Percentiles rank a stretch among this genome's conserved stretches.
Evolutionary conservation across 2,113 vertebrate species (phyloP).

Genomic region (Felis chaus): DNA sequence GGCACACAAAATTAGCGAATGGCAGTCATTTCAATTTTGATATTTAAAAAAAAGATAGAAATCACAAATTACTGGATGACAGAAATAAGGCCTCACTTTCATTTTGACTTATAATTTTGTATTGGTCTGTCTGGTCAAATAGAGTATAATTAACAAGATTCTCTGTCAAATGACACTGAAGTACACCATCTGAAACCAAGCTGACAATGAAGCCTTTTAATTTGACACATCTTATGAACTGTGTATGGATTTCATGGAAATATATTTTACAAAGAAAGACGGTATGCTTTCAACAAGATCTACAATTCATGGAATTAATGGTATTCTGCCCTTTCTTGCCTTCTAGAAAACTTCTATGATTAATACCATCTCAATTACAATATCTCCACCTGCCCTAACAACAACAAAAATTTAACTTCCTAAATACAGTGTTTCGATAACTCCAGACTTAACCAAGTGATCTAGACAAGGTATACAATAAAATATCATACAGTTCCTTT

Average conservation of each 20-base stretch:
- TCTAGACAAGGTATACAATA: neutral
- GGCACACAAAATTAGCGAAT: neutral
- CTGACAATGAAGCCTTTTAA: neutral
- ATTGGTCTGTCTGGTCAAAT: neutral
- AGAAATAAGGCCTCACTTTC: neutral
- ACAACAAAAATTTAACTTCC: neutral
- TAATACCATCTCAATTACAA: neutral
- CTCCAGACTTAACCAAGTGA: neutral
- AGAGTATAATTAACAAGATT: neutral
- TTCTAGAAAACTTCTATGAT: neutral
- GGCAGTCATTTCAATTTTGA: slow-evolving; percentile 18
- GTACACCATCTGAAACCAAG: neutral
- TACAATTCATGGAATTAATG: neutral
- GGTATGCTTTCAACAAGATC: neutral
- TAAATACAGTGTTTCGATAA: neutral
- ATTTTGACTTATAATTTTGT: slow-evolving; percentile 5
- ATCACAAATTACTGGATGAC: neutral
- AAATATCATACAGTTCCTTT: neutral
- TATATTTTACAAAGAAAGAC: neutral
- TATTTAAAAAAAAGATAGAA: neutral
- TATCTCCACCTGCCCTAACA: neutral
- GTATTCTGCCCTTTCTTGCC: neutral
- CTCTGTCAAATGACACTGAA: neutral
- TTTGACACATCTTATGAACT: neutral
- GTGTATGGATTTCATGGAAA: neutral